Base-by-base conservation (phyloP, 2,797 vertebrate genomes). In the Helarctos malayanus region DNA sequence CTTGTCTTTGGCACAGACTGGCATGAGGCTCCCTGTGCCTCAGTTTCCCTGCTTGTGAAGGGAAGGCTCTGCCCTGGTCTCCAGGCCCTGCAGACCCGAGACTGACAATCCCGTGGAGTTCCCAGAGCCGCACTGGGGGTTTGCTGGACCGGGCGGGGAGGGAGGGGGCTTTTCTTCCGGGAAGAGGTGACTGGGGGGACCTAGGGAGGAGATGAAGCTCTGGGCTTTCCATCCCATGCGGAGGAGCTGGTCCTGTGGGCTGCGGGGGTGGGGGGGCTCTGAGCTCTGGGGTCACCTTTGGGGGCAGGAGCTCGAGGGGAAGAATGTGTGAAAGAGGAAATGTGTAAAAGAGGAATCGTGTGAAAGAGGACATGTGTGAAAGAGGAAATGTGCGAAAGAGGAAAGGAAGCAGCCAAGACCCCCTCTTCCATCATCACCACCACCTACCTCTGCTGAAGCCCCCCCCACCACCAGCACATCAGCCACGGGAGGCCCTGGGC, bases 401-500 rank as follows among this genome's bases (percentile, higher is more conserved):
- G 45, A 27, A 3, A 7, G 61, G 49, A 41, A 4, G 35, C 73
- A 2, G 19, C 21, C 27, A 2, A 27, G 61, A 8, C 8, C 9
- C 57, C 47, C 15, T 10, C 5, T 56, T 29, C 65, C 38, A 2
- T 8, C 5, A 3, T 21, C 13, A 11, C 35, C 61, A 27, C 14
- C 47, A 38, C 65, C 63, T 29, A 7, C 49, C 49, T 56, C 25
- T 23, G 45, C 13, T 5, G 6, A 9, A 59, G 16, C 27, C 57
- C 11, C 25, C 1, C 59, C 47, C 47, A 3, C 47, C 47, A 1
- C n/a, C 18, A 0, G 35, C 6, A 18, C 41, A 4, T 21, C 38
- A 25, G 32, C 61, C n/a, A 12, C 41, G 5, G 14, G 14, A 27
- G 41, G 32, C n/a, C 13, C 3, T 6, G 45, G 45, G n/a, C 29